A percentile compares a stretch with the other conserved stretches of the same genome.
Evolutionary conservation across 2,113 vertebrate genomes (phyloP).

Genomic region (Maccullochella peelii): DNA sequence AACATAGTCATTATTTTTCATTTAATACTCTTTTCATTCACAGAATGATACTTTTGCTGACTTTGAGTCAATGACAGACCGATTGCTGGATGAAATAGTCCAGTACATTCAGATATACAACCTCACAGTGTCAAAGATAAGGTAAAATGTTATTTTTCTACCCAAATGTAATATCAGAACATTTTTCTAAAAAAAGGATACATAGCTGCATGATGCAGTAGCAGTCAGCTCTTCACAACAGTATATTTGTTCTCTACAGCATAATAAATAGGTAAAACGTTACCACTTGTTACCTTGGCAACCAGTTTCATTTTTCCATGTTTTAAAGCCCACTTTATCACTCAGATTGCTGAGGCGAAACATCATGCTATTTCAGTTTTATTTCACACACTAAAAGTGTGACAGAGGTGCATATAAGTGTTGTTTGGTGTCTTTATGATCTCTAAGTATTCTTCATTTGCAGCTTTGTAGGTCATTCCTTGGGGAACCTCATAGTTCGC

Average conservation of each 20-base stretch:
- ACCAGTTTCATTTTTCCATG: neutral
- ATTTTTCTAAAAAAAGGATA: neutral
- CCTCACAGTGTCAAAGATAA: slow-evolving; percentile 97
- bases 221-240: neutral
- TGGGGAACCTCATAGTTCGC: slow-evolving; percentile 98
- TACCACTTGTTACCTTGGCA: neutral
- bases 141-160: slow-evolving; percentile 82
- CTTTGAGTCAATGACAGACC: slow-evolving; percentile 99
- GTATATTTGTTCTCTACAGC: neutral
- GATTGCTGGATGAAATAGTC: slow-evolving; percentile 97
- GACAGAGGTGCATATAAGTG: neutral
- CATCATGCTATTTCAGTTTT: neutral
- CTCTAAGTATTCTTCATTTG: slow-evolving; percentile 1
- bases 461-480: slow-evolving; percentile 98
- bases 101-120: slow-evolving; percentile 99
- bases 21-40: slow-evolving; percentile 50
- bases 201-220: neutral
- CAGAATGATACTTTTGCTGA: slow-evolving; percentile 99
- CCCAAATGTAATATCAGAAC: neutral
- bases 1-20: neutral
- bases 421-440: neutral
- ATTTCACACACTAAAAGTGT: neutral
- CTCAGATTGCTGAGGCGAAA: neutral
- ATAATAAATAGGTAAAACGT: neutral
- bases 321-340: neutral